Evolutionary conservation across 1,140 invertebrate species (phyloP), one percentile per base, ranked within the genome.

Genomic region (Globodera ellingtonae): DNA sequence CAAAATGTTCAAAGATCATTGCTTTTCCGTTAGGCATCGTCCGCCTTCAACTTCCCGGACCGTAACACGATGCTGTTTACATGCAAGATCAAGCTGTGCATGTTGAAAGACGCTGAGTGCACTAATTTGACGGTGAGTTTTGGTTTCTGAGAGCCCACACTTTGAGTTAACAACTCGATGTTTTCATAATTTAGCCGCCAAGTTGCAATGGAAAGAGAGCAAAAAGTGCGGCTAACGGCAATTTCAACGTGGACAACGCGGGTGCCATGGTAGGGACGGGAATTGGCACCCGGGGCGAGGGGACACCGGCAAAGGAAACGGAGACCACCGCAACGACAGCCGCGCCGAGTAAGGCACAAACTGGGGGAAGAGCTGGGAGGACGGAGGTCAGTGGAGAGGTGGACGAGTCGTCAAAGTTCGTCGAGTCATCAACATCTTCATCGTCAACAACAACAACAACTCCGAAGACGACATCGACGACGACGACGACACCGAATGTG

Each of bases 41-140:
- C 86, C 21, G 87, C 88, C 4, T 88, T 89, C 80, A 88, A 88
- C 71, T 89, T 88, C 69, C 88, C 87, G 21, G 87, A 88, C 72
- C 72, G 80, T 47, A 87, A 79, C 52, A 80, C 71, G 44, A 82
- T 88, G 62, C 80, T 48, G 50, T 89, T 89, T 80, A 82, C 84
- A 3, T 88, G 87, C 79, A 79, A 88, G 69, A 88, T 88, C 78
- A 72, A 78, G 44, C 76, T 89, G 10, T 88, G 87, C 79, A 77
- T 75, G 56, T 24, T 67, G 13, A 79, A 80, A 52, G 85, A 86
- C 56, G 80, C 76, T 65, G 69, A 82, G 56, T 52, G 71, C 24
- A 81, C 87, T 18, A 87, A 79, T 15, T 80, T 86, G 79, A 85
- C 46, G 35, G 52, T 83, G 4, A 10, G 18, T 24, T 18, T 15